These are phyloP conservation scores for Phenganax marumi DNA, from an alignment of 92 coral and sea anemone species.

Conservation along the genomic window DNA sequence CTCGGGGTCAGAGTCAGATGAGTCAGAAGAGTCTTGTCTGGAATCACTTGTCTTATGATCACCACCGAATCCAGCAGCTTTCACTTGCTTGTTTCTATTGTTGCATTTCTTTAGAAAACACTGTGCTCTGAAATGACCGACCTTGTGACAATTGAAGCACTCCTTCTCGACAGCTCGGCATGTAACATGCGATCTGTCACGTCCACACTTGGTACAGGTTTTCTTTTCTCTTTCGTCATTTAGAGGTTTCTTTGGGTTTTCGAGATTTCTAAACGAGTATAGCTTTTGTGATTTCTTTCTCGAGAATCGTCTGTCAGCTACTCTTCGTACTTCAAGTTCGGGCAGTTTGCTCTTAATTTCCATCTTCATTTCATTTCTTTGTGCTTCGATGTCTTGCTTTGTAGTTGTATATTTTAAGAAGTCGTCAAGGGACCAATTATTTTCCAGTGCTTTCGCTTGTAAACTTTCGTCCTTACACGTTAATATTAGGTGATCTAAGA, in stretches of 20 bases:
- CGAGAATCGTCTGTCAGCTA: not conserved
- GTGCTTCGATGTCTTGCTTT: not conserved
- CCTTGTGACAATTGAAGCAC: not conserved
- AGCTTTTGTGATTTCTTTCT: not conserved
- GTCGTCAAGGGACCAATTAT: not conserved
- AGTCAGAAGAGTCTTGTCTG: not conserved
- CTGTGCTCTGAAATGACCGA: too few relatives aligned
- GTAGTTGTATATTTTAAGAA: not conserved
- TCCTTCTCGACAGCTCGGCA: not conserved
- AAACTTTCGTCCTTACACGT: not conserved
- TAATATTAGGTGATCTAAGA: not conserved
- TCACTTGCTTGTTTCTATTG: not conserved
- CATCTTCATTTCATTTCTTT: not conserved
- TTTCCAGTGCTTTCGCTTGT: not conserved
- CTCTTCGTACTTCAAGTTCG: not conserved
- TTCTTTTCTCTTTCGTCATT: not conserved
- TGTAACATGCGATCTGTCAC: not conserved
- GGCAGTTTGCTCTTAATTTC: not conserved
- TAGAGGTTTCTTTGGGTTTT: not conserved
- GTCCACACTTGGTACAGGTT: not conserved
- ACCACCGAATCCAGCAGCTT: not conserved
- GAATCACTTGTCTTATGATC: not conserved
- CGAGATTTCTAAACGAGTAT: not conserved
- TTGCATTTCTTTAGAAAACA: too few relatives aligned
- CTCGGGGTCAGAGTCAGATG: not conserved